Conservation (phyloP, 2,888 invertebrate species). For the Patella ulyssiponensis region DNA sequence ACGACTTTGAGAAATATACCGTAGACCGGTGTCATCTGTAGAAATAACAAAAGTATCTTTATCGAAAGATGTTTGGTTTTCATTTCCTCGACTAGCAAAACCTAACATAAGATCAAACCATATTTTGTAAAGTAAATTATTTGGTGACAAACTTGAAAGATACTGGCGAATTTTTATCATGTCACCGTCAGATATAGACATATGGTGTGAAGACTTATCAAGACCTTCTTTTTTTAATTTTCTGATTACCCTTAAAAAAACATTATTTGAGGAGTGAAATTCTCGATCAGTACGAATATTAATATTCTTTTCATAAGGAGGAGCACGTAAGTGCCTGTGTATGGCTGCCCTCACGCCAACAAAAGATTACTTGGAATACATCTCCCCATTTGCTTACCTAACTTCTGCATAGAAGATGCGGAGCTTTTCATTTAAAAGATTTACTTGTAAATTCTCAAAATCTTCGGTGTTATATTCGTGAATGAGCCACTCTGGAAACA, state of each 20-base stretch:
- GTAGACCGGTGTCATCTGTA: too few species aligned
- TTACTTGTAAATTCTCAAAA: background rate
- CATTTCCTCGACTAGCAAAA: background rate
- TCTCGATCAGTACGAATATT: conserved; percentile 8
- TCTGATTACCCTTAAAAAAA: conserved; percentile 23
- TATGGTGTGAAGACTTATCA: too few species aligned
- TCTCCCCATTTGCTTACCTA: background rate
- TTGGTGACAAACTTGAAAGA: background rate
- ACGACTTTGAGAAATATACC: background rate
- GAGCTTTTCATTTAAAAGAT: background rate
- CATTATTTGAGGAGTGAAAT: conserved; percentile 16
- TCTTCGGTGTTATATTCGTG: background rate
- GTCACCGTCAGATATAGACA: too few species aligned
- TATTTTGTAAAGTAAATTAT: background rate
- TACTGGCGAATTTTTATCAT: conserved; percentile 1
- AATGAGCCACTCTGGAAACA: background rate
- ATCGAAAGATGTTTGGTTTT: background rate
- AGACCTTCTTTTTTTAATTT: conserved; percentile 15
- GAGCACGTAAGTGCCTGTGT: conserved; percentile 12
- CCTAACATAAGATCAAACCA: background rate
- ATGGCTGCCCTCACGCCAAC: background rate
- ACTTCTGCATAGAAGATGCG: background rate
- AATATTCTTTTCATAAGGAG: conserved; percentile 6
- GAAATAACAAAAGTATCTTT: too few species aligned
- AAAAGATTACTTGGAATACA: conserved; percentile 4